Conservation (phyloP, 1,140 invertebrate genomes). For the Aphaenogaster rudis region DNA sequence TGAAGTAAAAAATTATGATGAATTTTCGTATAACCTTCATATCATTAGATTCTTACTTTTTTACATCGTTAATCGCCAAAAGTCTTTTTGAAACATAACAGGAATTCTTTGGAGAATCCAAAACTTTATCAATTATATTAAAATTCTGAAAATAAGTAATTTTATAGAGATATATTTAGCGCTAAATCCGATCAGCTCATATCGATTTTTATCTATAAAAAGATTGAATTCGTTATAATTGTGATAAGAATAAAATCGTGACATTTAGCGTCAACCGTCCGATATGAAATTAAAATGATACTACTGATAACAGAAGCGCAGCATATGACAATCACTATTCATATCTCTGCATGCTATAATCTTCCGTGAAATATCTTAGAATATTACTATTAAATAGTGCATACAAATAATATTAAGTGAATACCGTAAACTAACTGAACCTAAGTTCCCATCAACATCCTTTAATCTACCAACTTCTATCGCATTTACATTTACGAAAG, state of each 20-base stretch:
- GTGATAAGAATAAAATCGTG: slow-evolving; percentile 13
- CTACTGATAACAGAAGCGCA: not conserved
- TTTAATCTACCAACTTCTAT: not conserved
- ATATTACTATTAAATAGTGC: not conserved
- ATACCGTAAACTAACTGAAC: not conserved
- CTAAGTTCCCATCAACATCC: not conserved
- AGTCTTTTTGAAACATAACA: not conserved
- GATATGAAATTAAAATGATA: not conserved
- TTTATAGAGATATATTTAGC: not conserved
- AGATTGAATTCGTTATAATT: not conserved
- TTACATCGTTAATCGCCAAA: not conserved
- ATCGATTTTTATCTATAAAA: not conserved
- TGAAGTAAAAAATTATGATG: not conserved
- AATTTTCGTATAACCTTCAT: not conserved
- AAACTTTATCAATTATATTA: not conserved
- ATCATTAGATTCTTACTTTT: not conserved
- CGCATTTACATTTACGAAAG: not conserved
- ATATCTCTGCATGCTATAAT: not conserved
- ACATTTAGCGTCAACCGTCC: slow-evolving; percentile 2
- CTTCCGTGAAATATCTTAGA: not conserved
- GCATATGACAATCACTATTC: not conserved
- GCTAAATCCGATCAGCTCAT: not conserved
- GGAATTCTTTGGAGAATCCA: not conserved
- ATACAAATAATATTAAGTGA: not conserved
- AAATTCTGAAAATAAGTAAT: not conserved